Evolutionary conservation across 1,140 invertebrate genomes (phyloP), one percentile per base, ranked within the genome.

Genomic region (Octopus sinensis): DNA sequence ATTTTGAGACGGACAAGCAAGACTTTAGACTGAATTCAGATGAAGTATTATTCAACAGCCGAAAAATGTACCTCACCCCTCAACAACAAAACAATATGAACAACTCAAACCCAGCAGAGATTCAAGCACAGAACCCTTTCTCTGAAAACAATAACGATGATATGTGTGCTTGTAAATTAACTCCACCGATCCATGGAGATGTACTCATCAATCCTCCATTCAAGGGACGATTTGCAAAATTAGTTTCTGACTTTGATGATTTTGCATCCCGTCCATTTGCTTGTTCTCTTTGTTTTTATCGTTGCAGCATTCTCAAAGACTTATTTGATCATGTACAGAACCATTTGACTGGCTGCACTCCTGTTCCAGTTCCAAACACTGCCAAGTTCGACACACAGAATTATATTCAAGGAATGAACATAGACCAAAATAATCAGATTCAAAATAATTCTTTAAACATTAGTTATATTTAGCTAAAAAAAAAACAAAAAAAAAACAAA

Each of bases 251-350:
- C 76, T 86, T 86, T 80, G 85, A 86, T 17, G 85, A 86, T 76
- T 87, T 87, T 78, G 80, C 85, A 30, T 10, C 68, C 5, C 81
- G 82, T 43, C 86, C 86, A 17, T 87, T 85, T 83, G 86, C 86
- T 6, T 87, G 86, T 79, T 80, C 86, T 43, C 80, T 87, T 23
- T 87, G 86, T 79, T 87, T 87, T 76, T 87, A 79, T 79, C 84
- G 86, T 43, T 84, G 84, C n/a, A 75, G 54, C 5, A 77, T 79
- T 77, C 53, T 86, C 3, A 53, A 79, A 51, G 82, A 81, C 6
- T 79, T 87, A 6, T 54, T 75, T 1, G 78, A 77, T 53, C 86
- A 87, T 71, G 82, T 83, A 7, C 68, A 86, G 68, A 86, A 87
- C 73, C 86, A 87, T 71, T 71, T 87, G 54, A 86, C 86, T 10